phyloP scores from a whole-genome alignment of 2,797 vertebrate species.

The Micropoecilia bifurca region DNA sequence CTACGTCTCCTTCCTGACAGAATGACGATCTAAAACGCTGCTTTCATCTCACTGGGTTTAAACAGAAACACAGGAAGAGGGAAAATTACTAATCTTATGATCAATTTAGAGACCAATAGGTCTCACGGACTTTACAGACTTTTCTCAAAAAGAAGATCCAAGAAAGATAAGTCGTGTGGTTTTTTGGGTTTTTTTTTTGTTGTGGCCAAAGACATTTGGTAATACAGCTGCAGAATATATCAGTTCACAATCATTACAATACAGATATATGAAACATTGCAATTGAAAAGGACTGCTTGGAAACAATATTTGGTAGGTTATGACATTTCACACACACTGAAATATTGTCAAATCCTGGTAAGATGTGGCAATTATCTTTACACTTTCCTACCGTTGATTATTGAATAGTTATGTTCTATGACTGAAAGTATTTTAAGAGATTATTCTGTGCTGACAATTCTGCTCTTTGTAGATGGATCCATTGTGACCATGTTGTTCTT shows the following conservation, averaged over 20 bases:
- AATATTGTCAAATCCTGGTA: background rate
- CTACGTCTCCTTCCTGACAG: conserved; percentile 57
- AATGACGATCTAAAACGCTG: conserved; percentile 53
- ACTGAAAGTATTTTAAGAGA: background rate
- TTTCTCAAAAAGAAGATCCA: conserved; percentile 13
- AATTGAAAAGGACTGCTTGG: background rate
- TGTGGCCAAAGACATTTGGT: background rate
- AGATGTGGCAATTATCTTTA: background rate
- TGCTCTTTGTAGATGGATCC: background rate
- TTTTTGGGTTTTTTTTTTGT: background rate
- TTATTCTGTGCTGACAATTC: background rate
- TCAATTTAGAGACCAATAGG: conserved; percentile 31
- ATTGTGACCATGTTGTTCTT: background rate
- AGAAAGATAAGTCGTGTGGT: conserved; percentile 17
- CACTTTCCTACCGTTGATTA: background rate
- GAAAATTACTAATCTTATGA: conserved; percentile 46
- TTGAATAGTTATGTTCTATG: background rate
- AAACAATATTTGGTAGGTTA: background rate
- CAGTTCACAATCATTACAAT: background rate
- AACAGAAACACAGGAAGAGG: conserved; percentile 46
- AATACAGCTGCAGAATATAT: background rate
- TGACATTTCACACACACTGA: background rate
- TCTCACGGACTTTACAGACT: conserved; percentile 46
- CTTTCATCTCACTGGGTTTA: conserved; percentile 59
- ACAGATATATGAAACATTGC: background rate